These are phyloP conservation scores for Hyles vespertilio DNA, from an alignment of 1,140 invertebrate species.

Conservation along the genomic window DNA sequence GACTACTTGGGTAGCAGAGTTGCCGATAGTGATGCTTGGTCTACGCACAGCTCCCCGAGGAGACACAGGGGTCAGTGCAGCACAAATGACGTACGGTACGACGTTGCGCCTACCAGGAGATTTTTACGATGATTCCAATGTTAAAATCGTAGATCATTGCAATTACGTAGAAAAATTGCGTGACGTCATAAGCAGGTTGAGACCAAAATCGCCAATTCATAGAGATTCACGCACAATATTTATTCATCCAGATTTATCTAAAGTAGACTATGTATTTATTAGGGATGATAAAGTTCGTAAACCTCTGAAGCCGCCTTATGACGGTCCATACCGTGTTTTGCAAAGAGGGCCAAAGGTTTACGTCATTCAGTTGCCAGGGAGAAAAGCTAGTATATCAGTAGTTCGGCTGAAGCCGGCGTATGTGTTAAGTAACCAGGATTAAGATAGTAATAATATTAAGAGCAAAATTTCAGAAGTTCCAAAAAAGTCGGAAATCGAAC, in stretches of 20 bases:
- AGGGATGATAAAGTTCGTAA: background rate
- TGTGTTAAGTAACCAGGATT: too few relatives aligned
- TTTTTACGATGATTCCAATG: slow-evolving; percentile 3
- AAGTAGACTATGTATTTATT: slow-evolving; percentile 5
- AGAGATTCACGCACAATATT: background rate
- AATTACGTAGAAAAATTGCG: background rate
- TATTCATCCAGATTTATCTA: background rate
- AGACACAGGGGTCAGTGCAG: slow-evolving; percentile 7
- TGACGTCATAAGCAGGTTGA: background rate
- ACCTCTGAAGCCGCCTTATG: too few relatives aligned
- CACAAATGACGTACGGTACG: slow-evolving; percentile 7
- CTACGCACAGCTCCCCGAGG: background rate
- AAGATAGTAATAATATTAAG: too few relatives aligned
- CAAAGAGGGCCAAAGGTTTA: too few relatives aligned
- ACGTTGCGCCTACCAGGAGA: slow-evolving; percentile 9
- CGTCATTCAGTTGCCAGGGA: too few relatives aligned
- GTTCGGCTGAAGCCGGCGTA: too few relatives aligned
- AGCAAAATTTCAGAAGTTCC: too few relatives aligned
- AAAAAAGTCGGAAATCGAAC: too few relatives aligned
- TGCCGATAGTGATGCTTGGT: slow-evolving; percentile 5
- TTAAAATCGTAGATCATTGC: too few relatives aligned
- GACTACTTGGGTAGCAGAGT: slow-evolving; percentile 3
- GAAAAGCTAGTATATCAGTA: too few relatives aligned
- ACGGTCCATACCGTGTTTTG: too few relatives aligned
- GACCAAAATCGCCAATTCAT: background rate